phyloP scores from a whole-genome alignment of 23 tunicate species.

The Ciona savignyi region DNA sequence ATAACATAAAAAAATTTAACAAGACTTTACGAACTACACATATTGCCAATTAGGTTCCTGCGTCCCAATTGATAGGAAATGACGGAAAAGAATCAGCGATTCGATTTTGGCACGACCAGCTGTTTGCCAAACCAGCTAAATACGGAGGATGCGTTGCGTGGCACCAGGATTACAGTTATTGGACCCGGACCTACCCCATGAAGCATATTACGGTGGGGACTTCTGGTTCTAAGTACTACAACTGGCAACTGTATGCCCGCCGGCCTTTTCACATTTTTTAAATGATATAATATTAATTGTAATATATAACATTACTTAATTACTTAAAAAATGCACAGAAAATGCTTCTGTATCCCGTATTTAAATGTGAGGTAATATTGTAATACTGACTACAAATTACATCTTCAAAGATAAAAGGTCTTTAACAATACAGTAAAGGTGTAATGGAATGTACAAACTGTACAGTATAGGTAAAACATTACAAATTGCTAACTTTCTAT shows the following conservation, averaged over 20 bases:
- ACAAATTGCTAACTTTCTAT: too few relatives aligned
- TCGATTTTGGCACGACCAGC: constrained; percentile 76
- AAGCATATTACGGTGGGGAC: constrained; percentile 57
- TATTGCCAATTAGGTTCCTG: too few relatives aligned
- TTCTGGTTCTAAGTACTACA: too few relatives aligned
- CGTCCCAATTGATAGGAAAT: constrained; percentile 39
- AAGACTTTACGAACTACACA: neutral
- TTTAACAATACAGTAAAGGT: too few relatives aligned
- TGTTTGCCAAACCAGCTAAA: constrained; percentile 83
- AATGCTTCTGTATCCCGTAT: too few relatives aligned
- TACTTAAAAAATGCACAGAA: neutral
- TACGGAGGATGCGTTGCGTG: constrained; percentile 88
- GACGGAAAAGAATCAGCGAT: constrained; percentile 21
- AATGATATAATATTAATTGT: neutral
- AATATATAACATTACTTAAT: neutral
- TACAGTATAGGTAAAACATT: too few relatives aligned
- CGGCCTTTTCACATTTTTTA: too few relatives aligned
- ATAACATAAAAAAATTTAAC: neutral
- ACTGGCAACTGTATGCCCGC: too few relatives aligned
- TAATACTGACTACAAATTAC: too few relatives aligned
- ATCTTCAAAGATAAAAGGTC: too few relatives aligned
- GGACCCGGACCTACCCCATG: constrained; percentile 84
- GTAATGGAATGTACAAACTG: too few relatives aligned
- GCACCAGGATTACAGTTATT: constrained; percentile 90
- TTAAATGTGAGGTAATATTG: too few relatives aligned